Base-by-base conservation (phyloP, 1,140 invertebrate species). In the Drosophila pectinifera region DNA sequence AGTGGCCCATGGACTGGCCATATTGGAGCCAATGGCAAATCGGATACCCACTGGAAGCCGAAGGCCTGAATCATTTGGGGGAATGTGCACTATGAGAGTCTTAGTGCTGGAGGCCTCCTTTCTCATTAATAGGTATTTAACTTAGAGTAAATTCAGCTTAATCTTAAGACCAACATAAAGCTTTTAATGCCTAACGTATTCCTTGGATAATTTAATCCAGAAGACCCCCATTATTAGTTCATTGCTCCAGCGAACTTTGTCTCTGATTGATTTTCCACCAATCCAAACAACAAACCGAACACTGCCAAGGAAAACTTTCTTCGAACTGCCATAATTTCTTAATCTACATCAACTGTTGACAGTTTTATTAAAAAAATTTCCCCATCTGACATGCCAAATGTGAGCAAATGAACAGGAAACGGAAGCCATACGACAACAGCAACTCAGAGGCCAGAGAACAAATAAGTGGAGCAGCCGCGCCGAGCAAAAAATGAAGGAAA, bases 291-390 rank as follows among this genome's bases (percentile, higher is more conserved):
- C 45, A 73, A 74, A 24, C 18, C 42, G 28, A 69, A 24, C 34
- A 42, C 51, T 41, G 45, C 38, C 10, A 31, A 45, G 45, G 53
- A 48, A 78, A 80, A 67, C 59, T 78, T 76, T 61, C 59, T 24
- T 16, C 39, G 42, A 76, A 77, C 49, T 56, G 69, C 84, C 79
- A 88, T 86, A 88, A 89, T 88, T 88, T 89, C 83, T 89, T 89
- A 88, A 86, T 86, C 82, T 86, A 86, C 83, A 86, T 86, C 82
- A 86, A 86, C 80, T 86, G 82, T 73, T 88, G 80, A 88, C 84
- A 88, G 84, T 89, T 88, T 89, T 89, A 89, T 89, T 83, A 88
- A 88, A 88, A 89, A 88, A 86, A 79, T 80, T 49, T 88, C 65
- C 72, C 41, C 61, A 78, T 56, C 78, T 86, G 64, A 78, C 78